Conservation (phyloP, 2,888 invertebrate genomes). For the Drosophila anomalata region DNA sequence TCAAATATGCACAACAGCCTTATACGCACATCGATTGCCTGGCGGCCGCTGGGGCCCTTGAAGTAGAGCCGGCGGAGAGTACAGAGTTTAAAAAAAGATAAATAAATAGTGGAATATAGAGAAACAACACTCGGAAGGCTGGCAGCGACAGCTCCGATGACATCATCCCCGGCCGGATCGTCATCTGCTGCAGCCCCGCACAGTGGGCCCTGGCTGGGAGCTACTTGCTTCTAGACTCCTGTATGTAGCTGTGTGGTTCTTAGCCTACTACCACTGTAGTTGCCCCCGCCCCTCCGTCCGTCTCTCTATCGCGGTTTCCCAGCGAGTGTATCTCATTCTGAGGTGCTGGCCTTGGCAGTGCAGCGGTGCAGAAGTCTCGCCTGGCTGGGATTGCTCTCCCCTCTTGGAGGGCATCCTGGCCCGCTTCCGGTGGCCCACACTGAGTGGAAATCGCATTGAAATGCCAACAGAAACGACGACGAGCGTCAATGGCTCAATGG, state of each 20-base stretch:
- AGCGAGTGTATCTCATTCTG: constrained; percentile 3
- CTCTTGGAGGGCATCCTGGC: not conserved
- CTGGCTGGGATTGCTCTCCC: constrained; percentile 17
- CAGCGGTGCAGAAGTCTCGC: constrained; percentile 36
- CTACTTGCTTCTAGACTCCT: not conserved
- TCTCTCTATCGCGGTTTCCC: constrained; percentile 18
- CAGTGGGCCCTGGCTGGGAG: constrained; percentile 2
- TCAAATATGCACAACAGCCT: constrained; percentile 27
- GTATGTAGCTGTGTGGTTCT: no score
- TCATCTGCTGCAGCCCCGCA: constrained; percentile 10
- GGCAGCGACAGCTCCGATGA: constrained; percentile 28
- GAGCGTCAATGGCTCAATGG: constrained; percentile 11
- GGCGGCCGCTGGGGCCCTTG: constrained; percentile 10
- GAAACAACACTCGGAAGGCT: constrained; percentile 13
- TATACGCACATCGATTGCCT: constrained; percentile 35
- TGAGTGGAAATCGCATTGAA: not conserved
- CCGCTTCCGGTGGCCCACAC: constrained; percentile 21
- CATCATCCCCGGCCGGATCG: constrained; percentile 22
- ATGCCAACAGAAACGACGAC: constrained; percentile 4
- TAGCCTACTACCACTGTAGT: not conserved
- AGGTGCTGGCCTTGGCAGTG: constrained; percentile 32
- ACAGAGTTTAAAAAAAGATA: constrained; percentile 1
- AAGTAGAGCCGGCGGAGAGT: constrained; percentile 29
- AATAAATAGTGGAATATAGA: not conserved
- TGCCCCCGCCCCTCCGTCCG: not conserved